Evolutionary conservation across 2,797 vertebrate genomes (phyloP), one percentile per base, ranked within the genome.

Genomic region (Fratercula arctica): DNA sequence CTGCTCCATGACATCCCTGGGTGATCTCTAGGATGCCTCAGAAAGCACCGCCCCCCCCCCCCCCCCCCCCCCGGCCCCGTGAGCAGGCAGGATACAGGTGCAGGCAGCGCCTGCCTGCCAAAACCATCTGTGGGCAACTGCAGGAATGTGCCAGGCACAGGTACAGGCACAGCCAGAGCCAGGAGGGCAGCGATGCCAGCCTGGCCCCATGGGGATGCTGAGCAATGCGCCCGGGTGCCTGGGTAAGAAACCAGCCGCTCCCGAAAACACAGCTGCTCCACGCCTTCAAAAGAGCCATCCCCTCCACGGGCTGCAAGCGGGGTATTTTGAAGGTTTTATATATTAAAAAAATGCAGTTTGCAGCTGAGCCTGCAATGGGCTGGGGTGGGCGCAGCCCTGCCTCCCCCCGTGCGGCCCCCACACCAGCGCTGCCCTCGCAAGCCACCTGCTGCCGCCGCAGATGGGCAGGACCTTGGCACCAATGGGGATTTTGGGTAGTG

Each of bases 151-250:
- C 56, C 37, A 1, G 29, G 61, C 35, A 11, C 24, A 1, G 29
- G 61, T 33, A 11, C 24, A 26, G 57, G 61, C 48, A 39, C 4
- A 21, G 45, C 29, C 35, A 35, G 51, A 14, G 26, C 41, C 5
- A 45, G 41, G 19, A 29, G 16, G 19, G 66, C 48, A 82, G 83
- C 33, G 7, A 25, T 7, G 37, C 39, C 78, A 63, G 57, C 56
- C 16, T 0, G 0, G 33, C 17, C 13, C 43, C 50, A 13, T 0
- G 0, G 59, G 18, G 41, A n/a, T 23, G 67, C 67, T 29, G 48
- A 76, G 37, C 54, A 16, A 10, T 2, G 6, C 9, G 31, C 28
- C 76, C 0, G 0, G 0, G 0, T 12, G 51, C 24, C 39, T 4
- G 0, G 33, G 41, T 9, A 15, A 63, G 24, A 41, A 54, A 41